These are phyloP conservation scores for Mantis religiosa DNA, from an alignment of 2,888 invertebrate species.

Conservation along the genomic window DNA sequence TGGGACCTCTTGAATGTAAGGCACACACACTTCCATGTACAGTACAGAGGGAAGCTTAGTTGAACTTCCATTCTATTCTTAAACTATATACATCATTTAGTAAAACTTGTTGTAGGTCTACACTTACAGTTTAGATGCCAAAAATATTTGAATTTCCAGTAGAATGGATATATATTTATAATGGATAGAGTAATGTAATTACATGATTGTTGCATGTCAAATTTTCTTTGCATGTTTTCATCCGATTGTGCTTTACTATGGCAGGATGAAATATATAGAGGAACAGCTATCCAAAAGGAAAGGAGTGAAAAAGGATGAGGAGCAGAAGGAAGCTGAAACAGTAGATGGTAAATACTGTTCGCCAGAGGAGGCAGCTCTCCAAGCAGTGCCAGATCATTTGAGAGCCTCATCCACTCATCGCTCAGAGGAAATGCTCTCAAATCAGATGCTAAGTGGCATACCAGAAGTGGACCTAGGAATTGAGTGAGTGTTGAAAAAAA, in stretches of 20 bases:
- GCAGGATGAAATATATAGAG: conserved; percentile 75
- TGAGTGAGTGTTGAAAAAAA: conserved; percentile 65
- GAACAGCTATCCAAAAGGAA: conserved; percentile 83
- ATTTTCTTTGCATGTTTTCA: too few species aligned
- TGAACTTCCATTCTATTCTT: too few species aligned
- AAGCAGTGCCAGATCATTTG: conserved; percentile 84
- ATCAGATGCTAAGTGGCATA: conserved; percentile 99
- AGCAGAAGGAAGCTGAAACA: conserved; percentile 49
- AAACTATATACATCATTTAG: too few species aligned
- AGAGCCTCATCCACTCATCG: conserved; percentile 79
- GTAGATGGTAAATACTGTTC: conserved; percentile 59
- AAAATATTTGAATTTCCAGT: too few species aligned
- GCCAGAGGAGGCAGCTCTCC: conserved; percentile 85
- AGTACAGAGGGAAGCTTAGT: too few species aligned
- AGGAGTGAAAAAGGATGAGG: conserved; percentile 52
- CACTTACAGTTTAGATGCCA: too few species aligned
- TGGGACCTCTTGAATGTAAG: too few species aligned
- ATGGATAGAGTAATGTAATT: too few species aligned
- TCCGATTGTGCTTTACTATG: background rate
- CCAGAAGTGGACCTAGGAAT: conserved; percentile 99
- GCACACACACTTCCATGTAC: too few species aligned
- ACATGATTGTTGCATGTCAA: too few species aligned
- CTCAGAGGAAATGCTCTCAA: conserved; percentile 98
- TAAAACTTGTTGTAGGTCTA: too few species aligned
- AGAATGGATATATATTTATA: too few species aligned